Evolutionary conservation across 2,797 vertebrate species (phyloP), one percentile per base, ranked within the genome.

Genomic region (Sternotherus odoratus): DNA sequence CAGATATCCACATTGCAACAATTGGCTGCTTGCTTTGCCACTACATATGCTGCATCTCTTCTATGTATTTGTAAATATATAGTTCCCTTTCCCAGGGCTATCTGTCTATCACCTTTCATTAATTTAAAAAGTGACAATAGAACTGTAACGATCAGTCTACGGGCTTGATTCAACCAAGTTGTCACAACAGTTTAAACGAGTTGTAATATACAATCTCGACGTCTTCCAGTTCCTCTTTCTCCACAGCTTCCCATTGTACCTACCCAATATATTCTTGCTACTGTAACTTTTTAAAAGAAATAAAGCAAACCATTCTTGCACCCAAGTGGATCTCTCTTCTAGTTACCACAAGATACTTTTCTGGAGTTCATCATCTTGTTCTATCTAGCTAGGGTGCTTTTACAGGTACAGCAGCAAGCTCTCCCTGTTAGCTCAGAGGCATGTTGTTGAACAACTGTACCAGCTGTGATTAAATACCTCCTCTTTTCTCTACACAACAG

Each of bases 391-490:
- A 91, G 85, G 57, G 89, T 85, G 88, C 86, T 96, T 95, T 94
- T 94, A 93, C 79, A 94, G 95, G 79, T 88, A 85, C 91, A 95
- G 90, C 82, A 91, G 91, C 43, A 43, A 74, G 84, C 90, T 95
- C 82, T 85, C 79, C 66, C 89, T 82, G 90, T 90, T 95, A 56
- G 69, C 2, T 33, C 83, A 91, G 91, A 93, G 91, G 90, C 95
- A 91, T 63, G 92, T 89, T 97, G 94, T 50, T 94, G 93, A 75
- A 83, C 93, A 96, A 86, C 83, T 92, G 63, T 83, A 88, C 95
- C 86, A 93, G 86, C 85, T 77, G 69, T 79, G 90, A 97, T 88
- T 95, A 95, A 95, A 96, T 93, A 91, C 88, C 78, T 86, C 77
- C 82, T 83, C 74, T 77, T 90, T 79, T 87, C 87, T 92, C 86